A percentile compares a stretch with the other conserved stretches of the same genome.
These are phyloP conservation scores for Scaptomyza reducta DNA, from an alignment of 2,888 invertebrate species.

Conservation along the genomic window DNA sequence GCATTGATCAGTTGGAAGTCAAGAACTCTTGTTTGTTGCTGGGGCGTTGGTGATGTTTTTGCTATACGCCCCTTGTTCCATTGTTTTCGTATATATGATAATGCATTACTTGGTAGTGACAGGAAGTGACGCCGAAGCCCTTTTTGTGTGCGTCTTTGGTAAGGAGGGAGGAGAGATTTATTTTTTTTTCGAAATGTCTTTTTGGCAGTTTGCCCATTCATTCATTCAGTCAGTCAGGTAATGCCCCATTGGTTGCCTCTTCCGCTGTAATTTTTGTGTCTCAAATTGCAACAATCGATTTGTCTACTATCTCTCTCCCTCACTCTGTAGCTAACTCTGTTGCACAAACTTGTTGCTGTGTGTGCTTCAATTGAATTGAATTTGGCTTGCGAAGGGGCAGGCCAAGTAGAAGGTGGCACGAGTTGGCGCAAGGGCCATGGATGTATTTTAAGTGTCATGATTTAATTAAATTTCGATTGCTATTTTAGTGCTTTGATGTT, in stretches of 20 bases:
- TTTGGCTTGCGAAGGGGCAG: slow-evolving; percentile 47
- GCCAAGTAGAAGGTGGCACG: background rate
- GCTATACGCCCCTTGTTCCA: slow-evolving; percentile 43
- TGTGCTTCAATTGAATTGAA: slow-evolving; percentile 72
- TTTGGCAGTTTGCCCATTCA: slow-evolving; percentile 75
- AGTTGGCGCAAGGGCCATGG: slow-evolving; percentile 32
- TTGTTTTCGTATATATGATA: slow-evolving; percentile 41
- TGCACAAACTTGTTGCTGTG: slow-evolving; percentile 43
- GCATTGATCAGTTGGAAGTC: slow-evolving; percentile 28
- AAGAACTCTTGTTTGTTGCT: slow-evolving; percentile 7
- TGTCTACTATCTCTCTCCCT: slow-evolving; percentile 28
- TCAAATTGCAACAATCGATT: slow-evolving; percentile 76
- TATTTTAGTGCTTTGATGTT: slow-evolving; percentile 69
- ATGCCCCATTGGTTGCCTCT: slow-evolving; percentile 63
- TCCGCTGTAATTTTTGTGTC: slow-evolving; percentile 69
- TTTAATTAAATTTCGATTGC: slow-evolving; percentile 72
- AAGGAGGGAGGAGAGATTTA: slow-evolving; percentile 2
- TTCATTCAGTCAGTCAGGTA: slow-evolving; percentile 62
- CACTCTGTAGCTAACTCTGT: slow-evolving; percentile 16
- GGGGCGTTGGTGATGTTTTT: slow-evolving; percentile 61
- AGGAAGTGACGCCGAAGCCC: slow-evolving; percentile 53
- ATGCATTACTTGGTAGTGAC: slow-evolving; percentile 20
- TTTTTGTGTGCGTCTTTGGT: slow-evolving; percentile 27
- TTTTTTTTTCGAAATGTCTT: slow-evolving; percentile 15
- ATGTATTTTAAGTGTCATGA: slow-evolving; percentile 75